Conservation (phyloP, 2,113 vertebrate genomes). For the Coracopsis vasa region DNA sequence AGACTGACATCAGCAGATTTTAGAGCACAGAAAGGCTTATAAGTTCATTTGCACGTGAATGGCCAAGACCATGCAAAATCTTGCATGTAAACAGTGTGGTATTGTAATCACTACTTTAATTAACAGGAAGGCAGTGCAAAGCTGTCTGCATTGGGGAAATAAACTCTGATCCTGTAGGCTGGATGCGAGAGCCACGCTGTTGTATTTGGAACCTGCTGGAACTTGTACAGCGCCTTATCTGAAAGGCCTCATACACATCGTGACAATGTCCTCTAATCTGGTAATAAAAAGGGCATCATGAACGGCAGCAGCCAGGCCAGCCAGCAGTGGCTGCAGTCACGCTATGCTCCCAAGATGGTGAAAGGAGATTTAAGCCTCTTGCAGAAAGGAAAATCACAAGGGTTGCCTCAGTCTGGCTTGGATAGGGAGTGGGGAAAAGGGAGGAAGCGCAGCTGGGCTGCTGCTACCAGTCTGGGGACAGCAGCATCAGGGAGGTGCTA, state of each 20-base stretch:
- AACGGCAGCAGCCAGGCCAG: not conserved
- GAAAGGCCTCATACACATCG: conserved; percentile 10
- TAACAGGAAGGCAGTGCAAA: conserved; percentile 64
- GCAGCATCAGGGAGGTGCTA: rapidly evolving
- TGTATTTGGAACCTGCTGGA: conserved; percentile 59
- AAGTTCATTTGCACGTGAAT: conserved; percentile 67
- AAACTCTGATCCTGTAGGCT: conserved; percentile 60
- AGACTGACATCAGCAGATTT: conserved; percentile 69
- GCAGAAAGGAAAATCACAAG: not conserved
- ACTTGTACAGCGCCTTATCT: conserved; percentile 59
- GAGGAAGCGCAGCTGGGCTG: rapidly evolving
- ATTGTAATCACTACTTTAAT: conserved; percentile 72
- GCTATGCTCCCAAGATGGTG: conserved; percentile 1
- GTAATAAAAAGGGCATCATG: conserved; percentile 52
- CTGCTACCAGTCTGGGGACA: rapidly evolving
- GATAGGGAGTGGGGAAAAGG: rapidly evolving
- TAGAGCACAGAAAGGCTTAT: conserved; percentile 66
- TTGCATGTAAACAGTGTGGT: conserved; percentile 61
- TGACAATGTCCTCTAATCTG: conserved; percentile 58
- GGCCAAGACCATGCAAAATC: conserved; percentile 64
- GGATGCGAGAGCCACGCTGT: not conserved
- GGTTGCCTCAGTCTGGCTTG: not conserved
- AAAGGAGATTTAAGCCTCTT: conserved; percentile 25
- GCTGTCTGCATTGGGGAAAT: conserved; percentile 68
- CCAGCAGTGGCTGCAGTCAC: not conserved